Evolutionary conservation across 2,113 vertebrate species (phyloP).

Genomic region (Oncorhynchus nerka): DNA sequence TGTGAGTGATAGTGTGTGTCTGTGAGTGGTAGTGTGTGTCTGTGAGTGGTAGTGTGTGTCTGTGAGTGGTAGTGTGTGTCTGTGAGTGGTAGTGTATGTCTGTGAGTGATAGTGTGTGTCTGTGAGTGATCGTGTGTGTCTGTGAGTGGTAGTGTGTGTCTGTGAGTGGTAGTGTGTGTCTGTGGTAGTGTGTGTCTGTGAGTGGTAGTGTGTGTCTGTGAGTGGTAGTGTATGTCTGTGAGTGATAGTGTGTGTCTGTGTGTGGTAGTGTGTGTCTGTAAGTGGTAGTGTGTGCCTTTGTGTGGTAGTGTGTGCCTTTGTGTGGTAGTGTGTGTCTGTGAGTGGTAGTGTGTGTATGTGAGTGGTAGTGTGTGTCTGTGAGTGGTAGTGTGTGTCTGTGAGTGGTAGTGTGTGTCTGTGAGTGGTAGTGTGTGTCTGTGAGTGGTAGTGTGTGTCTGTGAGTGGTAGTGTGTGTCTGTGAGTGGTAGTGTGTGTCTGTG

Average conservation of each 20-base stretch:
- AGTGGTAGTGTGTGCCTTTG: not conserved
- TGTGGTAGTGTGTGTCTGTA: slow-evolving; percentile 41
- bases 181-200: too few relatives aligned
- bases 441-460: not conserved
- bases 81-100: not conserved
- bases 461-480: slow-evolving; percentile 23
- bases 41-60: slow-evolving; percentile 45
- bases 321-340: not conserved
- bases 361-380: slow-evolving; percentile 57
- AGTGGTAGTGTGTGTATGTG: slow-evolving; percentile 22
- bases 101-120: not conserved
- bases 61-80: not conserved
- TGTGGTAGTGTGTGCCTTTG: not conserved
- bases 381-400: slow-evolving; percentile 41
- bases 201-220: not conserved
- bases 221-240: slow-evolving; percentile 19
- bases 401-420: not conserved
- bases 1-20: not conserved
- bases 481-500: slow-evolving; percentile 57
- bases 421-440: not conserved
- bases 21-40: slow-evolving; percentile 57
- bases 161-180: not conserved
- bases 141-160: slow-evolving; percentile 53
- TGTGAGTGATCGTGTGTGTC: slow-evolving; percentile 57
- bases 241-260: slow-evolving; percentile 57